Evolutionary conservation across 2,888 invertebrate species (phyloP).

Genomic region (Phengaris alcon): DNA sequence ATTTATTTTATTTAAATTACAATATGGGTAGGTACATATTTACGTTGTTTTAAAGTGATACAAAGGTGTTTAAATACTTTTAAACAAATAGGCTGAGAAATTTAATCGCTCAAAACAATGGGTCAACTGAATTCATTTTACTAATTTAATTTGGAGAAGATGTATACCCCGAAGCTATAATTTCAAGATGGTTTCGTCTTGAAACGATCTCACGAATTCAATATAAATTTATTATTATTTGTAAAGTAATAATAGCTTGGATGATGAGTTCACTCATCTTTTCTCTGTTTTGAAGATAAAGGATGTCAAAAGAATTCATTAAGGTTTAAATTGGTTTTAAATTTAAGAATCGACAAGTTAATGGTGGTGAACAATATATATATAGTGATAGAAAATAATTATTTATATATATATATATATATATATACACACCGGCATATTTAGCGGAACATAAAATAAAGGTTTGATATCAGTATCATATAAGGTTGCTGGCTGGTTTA

Average conservation of each 20-base stretch:
- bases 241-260: background rate
- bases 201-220: conserved; percentile 44
- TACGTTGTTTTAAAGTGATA: background rate
- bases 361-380: too few species aligned
- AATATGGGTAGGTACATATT: background rate
- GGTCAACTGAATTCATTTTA: conserved; percentile 61
- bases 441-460: too few species aligned
- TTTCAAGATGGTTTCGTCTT: conserved; percentile 48
- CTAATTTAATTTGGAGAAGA: conserved; percentile 54
- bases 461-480: too few species aligned
- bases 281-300: background rate
- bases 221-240: conserved; percentile 32
- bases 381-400: too few species aligned
- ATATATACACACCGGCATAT: too few species aligned
- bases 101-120: conserved; percentile 57
- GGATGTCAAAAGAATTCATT: too few species aligned
- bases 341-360: too few species aligned
- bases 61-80: conserved; percentile 5
- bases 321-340: too few species aligned
- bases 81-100: conserved; percentile 45
- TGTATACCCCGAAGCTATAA: conserved; percentile 52
- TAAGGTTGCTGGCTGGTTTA: too few species aligned
- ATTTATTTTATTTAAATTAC: too few species aligned
- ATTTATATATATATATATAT: too few species aligned
- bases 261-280: background rate